Evolutionary conservation across 2,113 vertebrate species (phyloP).

Genomic region (Balaenoptera acutorostrata): DNA sequence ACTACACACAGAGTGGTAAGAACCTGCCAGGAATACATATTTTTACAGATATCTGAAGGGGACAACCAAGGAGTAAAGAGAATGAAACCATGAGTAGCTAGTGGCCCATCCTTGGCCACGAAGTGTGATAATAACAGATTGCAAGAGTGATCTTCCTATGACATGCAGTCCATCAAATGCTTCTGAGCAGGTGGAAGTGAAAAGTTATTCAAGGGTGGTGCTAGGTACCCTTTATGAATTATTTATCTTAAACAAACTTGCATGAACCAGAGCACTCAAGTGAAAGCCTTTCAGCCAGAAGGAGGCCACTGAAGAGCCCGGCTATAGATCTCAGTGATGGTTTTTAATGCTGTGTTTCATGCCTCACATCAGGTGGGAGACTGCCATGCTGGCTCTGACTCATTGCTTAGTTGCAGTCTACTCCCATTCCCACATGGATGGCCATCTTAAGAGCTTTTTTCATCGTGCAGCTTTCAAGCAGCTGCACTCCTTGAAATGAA

Average conservation of each 20-base stretch:
- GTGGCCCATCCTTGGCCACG: slow-evolving; percentile 46
- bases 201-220: slow-evolving; percentile 81
- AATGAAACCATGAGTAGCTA: slow-evolving; percentile 8
- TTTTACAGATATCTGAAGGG: neutral
- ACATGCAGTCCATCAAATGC: slow-evolving; percentile 58
- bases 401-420: slow-evolving; percentile 47
- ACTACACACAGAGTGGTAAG: neutral
- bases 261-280: slow-evolving; percentile 79
- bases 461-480: neutral
- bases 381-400: slow-evolving; percentile 54
- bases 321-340: slow-evolving; percentile 68
- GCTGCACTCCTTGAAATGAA: neutral
- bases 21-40: neutral
- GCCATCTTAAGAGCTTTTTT: slow-evolving; percentile 64
- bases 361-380: slow-evolving; percentile 2
- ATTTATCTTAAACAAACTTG: slow-evolving; percentile 90
- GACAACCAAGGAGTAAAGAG: neutral
- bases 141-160: slow-evolving; percentile 47
- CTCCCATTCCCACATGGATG: slow-evolving; percentile 71
- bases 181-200: slow-evolving; percentile 72
- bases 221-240: slow-evolving; percentile 88
- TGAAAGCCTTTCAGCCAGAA: slow-evolving; percentile 83
- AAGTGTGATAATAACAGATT: slow-evolving; percentile 67
- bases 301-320: slow-evolving; percentile 71
- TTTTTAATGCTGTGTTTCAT: slow-evolving; percentile 54